These are phyloP conservation scores for Otolemur garnettii DNA, from an alignment of 2,113 vertebrate species.

Conservation along the genomic window DNA sequence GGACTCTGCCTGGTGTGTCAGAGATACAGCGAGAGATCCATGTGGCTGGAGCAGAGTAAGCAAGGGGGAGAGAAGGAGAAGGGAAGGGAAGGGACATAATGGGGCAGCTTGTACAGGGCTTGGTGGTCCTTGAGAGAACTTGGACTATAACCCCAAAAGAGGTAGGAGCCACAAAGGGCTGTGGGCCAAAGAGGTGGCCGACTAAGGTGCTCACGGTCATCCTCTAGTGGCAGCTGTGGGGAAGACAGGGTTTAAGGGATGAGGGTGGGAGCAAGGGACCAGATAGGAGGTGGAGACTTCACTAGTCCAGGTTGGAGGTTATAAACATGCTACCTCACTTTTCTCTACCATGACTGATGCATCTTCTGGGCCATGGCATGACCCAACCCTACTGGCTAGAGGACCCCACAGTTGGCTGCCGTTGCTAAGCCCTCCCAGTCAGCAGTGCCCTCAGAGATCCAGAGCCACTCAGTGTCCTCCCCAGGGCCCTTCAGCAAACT, in stretches of 20 bases:
- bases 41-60: neutral
- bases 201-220: neutral
- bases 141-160: neutral
- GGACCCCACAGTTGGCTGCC: too few species aligned
- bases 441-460: neutral
- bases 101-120: fast-evolving
- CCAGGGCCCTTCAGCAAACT: neutral
- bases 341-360: too few species aligned
- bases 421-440: neutral
- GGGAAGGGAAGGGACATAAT: too few species aligned
- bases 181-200: neutral
- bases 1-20: fast-evolving
- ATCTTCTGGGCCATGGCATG: fast-evolving
- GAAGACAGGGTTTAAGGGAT: neutral
- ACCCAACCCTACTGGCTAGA: neutral
- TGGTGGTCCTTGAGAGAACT: neutral
- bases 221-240: neutral
- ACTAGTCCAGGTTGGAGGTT: too few species aligned
- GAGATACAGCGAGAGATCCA: neutral
- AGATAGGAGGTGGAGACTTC: fast-evolving
- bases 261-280: fast-evolving
- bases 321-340: neutral
- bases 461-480: neutral
- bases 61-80: neutral
- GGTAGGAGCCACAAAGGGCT: neutral